phyloP scores from a whole-genome alignment of 2,888 invertebrate species.

The Cantharis rustica region DNA sequence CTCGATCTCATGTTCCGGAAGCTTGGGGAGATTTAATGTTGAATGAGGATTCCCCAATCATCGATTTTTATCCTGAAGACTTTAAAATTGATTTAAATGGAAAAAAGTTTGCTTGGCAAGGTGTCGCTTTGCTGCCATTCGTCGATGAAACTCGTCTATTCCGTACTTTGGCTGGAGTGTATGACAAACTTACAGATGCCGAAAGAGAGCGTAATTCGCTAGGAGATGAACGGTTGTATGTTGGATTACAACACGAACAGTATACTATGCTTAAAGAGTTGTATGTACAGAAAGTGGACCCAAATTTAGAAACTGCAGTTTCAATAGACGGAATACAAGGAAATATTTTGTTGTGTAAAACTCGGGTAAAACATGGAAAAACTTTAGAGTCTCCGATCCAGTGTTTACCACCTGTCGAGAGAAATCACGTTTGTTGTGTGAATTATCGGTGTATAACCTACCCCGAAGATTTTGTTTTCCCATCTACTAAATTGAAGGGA shows the following conservation, averaged over 20 bases:
- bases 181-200: constrained; percentile 76
- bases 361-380: constrained; percentile 72
- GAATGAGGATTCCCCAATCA: constrained; percentile 89
- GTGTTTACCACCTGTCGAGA: constrained; percentile 66
- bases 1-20: constrained; percentile 88
- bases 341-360: constrained; percentile 72
- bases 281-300: constrained; percentile 62
- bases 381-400: constrained; percentile 67
- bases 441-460: constrained; percentile 82
- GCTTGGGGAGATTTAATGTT: constrained; percentile 95
- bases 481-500: constrained; percentile 70
- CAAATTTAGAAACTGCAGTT: constrained; percentile 64
- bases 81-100: constrained; percentile 98
- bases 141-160: constrained; percentile 92
- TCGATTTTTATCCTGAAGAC: constrained; percentile 98
- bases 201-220: constrained; percentile 87
- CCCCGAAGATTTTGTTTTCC: constrained; percentile 74
- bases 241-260: constrained; percentile 72
- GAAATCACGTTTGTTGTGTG: constrained; percentile 68
- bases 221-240: constrained; percentile 90
- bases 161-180: constrained; percentile 80
- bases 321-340: constrained; percentile 85
- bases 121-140: constrained; percentile 96
- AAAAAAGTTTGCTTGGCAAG: constrained; percentile 99
- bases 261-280: constrained; percentile 73